Evolutionary conservation across 1,140 invertebrate genomes (phyloP).

Genomic region (Calephelis nemesis): DNA sequence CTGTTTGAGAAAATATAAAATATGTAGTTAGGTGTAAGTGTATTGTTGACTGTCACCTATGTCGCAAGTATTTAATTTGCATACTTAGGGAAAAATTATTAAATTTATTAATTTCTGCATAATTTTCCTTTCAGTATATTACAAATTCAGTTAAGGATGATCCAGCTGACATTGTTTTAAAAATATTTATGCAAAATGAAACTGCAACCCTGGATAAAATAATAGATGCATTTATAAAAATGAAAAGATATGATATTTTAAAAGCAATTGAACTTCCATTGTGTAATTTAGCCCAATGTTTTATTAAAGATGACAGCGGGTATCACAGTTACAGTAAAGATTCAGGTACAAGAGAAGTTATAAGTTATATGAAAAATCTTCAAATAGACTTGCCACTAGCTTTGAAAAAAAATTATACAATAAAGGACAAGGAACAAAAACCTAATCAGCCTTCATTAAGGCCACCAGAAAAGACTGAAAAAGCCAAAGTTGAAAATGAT

Average conservation of each 20-base stretch:
- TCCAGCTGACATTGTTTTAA: conserved; percentile 65
- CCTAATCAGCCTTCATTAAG: conserved; percentile 48
- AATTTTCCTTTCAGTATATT: conserved; percentile 66
- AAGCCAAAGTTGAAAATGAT: conserved; percentile 45
- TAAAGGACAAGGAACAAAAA: conserved; percentile 48
- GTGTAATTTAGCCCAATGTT: conserved; percentile 52
- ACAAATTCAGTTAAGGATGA: conserved; percentile 65
- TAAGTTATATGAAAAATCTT: conserved; percentile 62
- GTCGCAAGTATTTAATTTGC: not conserved
- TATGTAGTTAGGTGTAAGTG: no score
- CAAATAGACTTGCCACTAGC: conserved; percentile 65
- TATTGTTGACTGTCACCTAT: no score
- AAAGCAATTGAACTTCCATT: conserved; percentile 66
- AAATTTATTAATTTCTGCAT: conserved; percentile 4
- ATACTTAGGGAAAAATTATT: not conserved
- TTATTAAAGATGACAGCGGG: conserved; percentile 69
- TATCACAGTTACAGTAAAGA: conserved; percentile 63
- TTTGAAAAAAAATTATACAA: conserved; percentile 56
- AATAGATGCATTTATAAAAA: conserved; percentile 60
- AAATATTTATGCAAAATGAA: conserved; percentile 70
- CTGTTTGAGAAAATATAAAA: no score
- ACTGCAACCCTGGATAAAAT: conserved; percentile 73
- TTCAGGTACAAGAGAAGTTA: conserved; percentile 48
- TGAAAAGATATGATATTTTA: conserved; percentile 72
- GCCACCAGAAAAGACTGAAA: conserved; percentile 39